Evolutionary conservation across 2,888 invertebrate genomes (phyloP).

Genomic region (Lasius platythorax): DNA sequence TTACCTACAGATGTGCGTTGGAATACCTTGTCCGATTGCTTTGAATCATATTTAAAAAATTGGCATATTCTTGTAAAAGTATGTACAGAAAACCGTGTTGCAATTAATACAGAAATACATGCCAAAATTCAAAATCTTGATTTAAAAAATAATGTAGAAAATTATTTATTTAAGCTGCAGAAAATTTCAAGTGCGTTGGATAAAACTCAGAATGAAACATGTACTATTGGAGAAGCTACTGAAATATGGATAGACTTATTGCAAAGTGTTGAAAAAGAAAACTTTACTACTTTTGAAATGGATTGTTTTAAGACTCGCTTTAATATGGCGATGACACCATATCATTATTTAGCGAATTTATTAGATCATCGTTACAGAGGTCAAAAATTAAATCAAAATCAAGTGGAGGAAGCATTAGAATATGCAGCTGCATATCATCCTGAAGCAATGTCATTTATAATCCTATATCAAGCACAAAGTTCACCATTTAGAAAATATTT

Average conservation of each 20-base stretch:
- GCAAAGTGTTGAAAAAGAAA: too few relatives aligned
- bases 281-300: too few relatives aligned
- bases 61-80: conserved; percentile 29
- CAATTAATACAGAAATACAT: conserved; percentile 1
- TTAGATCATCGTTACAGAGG: too few relatives aligned
- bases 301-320: too few relatives aligned
- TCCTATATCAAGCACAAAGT: too few relatives aligned
- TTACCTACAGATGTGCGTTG: conserved; percentile 5
- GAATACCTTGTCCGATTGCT: conserved; percentile 12
- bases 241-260: conserved; percentile 26
- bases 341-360: too few relatives aligned
- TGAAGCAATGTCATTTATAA: too few relatives aligned
- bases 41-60: conserved; percentile 26
- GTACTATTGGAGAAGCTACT: conserved; percentile 1
- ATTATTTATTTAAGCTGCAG: not conserved
- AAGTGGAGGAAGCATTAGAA: too few relatives aligned
- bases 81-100: conserved; percentile 28
- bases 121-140: not conserved
- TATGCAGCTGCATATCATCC: too few relatives aligned
- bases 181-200: conserved; percentile 11
- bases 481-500: too few relatives aligned
- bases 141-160: not conserved
- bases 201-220: conserved; percentile 5
- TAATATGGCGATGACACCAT: too few relatives aligned
- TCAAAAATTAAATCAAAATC: too few relatives aligned